phyloP scores from a whole-genome alignment of 2,113 vertebrate genomes.

The Athene noctua region DNA sequence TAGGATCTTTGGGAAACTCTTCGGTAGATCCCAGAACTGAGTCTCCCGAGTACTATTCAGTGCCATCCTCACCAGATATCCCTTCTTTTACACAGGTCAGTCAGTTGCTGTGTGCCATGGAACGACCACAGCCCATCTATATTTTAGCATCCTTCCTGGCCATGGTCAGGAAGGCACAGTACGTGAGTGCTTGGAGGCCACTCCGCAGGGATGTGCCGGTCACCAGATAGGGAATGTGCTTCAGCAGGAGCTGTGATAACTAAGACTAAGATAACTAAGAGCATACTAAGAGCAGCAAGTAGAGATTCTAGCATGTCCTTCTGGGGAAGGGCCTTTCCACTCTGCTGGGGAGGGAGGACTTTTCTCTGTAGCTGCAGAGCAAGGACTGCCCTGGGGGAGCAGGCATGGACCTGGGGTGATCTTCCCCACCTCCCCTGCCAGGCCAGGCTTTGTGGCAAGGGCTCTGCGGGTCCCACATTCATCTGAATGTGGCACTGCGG shows the following conservation, averaged over 20 bases:
- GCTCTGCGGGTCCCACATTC: accelerated
- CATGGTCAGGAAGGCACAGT: not conserved
- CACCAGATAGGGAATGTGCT: not conserved
- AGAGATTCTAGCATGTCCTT: not conserved
- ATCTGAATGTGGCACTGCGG: not conserved
- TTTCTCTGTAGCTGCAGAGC: not conserved
- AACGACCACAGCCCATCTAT: accelerated
- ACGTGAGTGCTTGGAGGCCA: accelerated
- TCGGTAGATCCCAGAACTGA: not conserved
- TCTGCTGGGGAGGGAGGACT: not conserved
- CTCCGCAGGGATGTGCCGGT: not conserved
- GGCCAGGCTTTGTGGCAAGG: not conserved
- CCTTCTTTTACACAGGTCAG: not conserved
- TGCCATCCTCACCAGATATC: not conserved
- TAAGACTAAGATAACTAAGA: not conserved
- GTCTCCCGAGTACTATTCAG: not conserved
- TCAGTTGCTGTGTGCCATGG: not conserved
- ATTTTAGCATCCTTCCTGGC: not conserved
- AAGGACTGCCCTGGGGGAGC: accelerated
- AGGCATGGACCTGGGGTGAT: not conserved
- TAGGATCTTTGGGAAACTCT: not conserved
- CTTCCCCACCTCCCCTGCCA: not conserved
- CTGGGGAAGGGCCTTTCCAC: not conserved
- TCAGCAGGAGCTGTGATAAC: not conserved
- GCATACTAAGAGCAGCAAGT: not conserved